Conservation (phyloP, 2,888 invertebrate species). For the Ferdinandea cuprea region DNA sequence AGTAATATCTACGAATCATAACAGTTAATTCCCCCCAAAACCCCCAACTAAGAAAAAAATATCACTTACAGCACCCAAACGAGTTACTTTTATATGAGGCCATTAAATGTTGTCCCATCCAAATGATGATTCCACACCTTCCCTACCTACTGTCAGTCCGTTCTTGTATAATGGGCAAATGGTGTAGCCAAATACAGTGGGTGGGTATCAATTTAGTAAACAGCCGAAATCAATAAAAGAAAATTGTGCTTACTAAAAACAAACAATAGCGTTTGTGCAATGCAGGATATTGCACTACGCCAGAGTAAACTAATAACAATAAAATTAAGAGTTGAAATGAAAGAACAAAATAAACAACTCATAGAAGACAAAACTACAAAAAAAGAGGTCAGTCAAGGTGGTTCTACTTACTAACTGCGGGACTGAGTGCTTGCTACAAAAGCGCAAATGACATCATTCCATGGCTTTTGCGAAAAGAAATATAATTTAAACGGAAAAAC, state of each 20-base stretch:
- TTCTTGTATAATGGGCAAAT: neutral
- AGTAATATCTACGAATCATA: too few species aligned
- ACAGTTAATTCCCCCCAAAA: too few species aligned
- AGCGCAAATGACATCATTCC: conserved; percentile 73
- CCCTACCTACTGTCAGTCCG: conserved; percentile 12
- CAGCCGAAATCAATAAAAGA: conserved; percentile 50
- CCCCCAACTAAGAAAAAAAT: too few species aligned
- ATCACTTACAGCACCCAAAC: conserved; percentile 7
- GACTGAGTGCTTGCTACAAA: conserved; percentile 66
- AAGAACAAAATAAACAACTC: neutral
- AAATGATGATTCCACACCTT: neutral
- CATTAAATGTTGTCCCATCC: neutral
- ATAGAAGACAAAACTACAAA: conserved; percentile 40
- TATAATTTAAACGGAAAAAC: conserved; percentile 32
- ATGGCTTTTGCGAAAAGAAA: conserved; percentile 40
- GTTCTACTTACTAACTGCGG: conserved; percentile 66
- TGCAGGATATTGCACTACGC: conserved; percentile 22
- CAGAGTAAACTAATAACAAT: conserved; percentile 37
- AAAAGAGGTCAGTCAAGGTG: conserved; percentile 68
- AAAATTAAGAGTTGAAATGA: conserved; percentile 8
- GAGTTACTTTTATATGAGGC: conserved; percentile 2
- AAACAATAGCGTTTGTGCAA: conserved; percentile 31
- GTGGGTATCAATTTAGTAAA: conserved; percentile 23
- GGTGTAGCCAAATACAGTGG: neutral
- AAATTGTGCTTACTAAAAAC: conserved; percentile 14